Conservation (phyloP, 2,797 vertebrate species). For the Acipenser oxyrinchus region DNA sequence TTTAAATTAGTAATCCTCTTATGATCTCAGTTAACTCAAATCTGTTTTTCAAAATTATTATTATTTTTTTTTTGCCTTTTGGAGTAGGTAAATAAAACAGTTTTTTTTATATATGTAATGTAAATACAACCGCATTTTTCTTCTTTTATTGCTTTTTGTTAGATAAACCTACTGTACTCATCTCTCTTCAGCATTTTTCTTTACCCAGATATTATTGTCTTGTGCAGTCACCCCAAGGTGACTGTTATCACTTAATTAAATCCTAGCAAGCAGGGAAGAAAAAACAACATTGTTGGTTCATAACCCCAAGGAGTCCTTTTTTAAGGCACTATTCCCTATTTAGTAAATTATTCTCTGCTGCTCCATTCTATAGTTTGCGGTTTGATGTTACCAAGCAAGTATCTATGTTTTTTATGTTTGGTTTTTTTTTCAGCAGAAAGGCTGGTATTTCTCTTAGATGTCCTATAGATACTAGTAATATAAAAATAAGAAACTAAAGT, state of each 20-base stretch:
- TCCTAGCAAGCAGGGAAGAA: slow-evolving; percentile 78
- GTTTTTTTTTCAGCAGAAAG: not conserved
- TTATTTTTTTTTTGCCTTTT: not conserved
- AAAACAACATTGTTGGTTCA: slow-evolving; percentile 83
- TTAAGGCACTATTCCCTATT: slow-evolving; percentile 61
- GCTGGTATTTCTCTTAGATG: slow-evolving; percentile 8
- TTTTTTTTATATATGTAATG: not conserved
- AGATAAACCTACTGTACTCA: slow-evolving; percentile 76
- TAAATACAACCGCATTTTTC: slow-evolving; percentile 4
- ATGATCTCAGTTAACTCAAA: slow-evolving; percentile 34
- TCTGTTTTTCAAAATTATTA: slow-evolving; percentile 33
- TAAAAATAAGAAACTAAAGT: slow-evolving; percentile 14
- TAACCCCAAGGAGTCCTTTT: slow-evolving; percentile 71
- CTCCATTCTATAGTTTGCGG: slow-evolving; percentile 62
- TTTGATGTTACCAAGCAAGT: slow-evolving; percentile 28
- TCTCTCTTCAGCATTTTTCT: slow-evolving; percentile 75
- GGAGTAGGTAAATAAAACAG: slow-evolving; percentile 1
- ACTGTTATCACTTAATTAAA: slow-evolving; percentile 94
- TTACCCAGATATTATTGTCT: slow-evolving; percentile 83
- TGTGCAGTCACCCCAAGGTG: slow-evolving; percentile 83
- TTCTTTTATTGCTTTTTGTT: not conserved
- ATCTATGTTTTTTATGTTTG: slow-evolving; percentile 17
- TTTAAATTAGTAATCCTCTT: slow-evolving; percentile 52
- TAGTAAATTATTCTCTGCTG: slow-evolving; percentile 69
- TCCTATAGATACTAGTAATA: slow-evolving; percentile 12